phyloP scores from a whole-genome alignment of 2,113 vertebrate species.

The Polypterus bichir region DNA sequence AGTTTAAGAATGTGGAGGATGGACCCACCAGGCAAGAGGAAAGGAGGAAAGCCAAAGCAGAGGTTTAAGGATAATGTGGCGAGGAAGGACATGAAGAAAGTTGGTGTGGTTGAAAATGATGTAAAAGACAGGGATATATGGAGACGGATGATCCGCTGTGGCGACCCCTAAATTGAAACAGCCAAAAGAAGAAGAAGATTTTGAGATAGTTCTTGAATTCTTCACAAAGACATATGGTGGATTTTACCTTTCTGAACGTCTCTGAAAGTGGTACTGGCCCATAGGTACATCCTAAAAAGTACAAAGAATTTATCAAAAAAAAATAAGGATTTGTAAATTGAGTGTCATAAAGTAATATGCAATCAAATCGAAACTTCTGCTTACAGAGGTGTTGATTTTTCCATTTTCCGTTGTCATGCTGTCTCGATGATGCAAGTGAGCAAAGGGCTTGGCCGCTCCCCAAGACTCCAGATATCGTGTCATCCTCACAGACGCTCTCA shows the following conservation, averaged over 20 bases:
- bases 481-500: slow-evolving; percentile 94
- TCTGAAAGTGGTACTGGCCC: slow-evolving; percentile 89
- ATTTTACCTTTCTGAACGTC: slow-evolving; percentile 79
- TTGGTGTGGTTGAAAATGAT: no score
- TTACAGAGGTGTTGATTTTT: slow-evolving; percentile 88
- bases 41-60: no score
- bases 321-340: neutral
- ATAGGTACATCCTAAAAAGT: slow-evolving; percentile 74
- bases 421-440: slow-evolving; percentile 88
- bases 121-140: no score
- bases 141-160: no score
- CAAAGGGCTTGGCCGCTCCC: slow-evolving; percentile 95
- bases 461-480: slow-evolving; percentile 94
- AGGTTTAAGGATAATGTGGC: no score
- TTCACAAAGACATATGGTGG: no score
- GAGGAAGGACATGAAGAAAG: no score
- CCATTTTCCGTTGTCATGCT: slow-evolving; percentile 97
- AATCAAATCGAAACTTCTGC: slow-evolving; percentile 14
- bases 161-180: no score
- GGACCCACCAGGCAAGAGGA: no score
- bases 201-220: no score
- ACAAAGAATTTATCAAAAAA: neutral
- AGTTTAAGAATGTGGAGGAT: no score
- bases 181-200: no score
- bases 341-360: neutral